Evolutionary conservation across 2,888 invertebrate species (phyloP).

Genomic region (Bellardia pandia): DNA sequence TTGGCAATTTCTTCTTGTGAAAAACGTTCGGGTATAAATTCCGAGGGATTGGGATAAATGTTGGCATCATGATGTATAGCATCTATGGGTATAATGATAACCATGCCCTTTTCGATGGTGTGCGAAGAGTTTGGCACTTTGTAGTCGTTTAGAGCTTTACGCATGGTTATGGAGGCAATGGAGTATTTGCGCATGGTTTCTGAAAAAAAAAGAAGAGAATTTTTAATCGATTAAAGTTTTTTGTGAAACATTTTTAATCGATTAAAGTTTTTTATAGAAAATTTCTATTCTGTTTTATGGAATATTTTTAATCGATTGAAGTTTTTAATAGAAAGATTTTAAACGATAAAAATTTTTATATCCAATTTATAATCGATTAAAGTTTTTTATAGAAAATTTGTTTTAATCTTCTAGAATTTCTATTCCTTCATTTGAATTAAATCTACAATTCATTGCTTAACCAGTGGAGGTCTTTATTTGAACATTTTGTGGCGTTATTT

Average conservation of each 20-base stretch:
- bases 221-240: background rate
- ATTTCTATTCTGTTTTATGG: too few relatives aligned
- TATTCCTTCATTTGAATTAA: background rate
- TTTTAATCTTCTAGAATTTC: too few relatives aligned
- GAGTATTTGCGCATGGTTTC: constrained; percentile 85
- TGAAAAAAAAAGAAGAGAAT: constrained; percentile 65
- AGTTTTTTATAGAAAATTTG: too few relatives aligned
- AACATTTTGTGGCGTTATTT: background rate
- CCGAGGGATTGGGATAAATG: constrained; percentile 83
- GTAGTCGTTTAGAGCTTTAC: constrained; percentile 81
- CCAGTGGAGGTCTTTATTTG: background rate
- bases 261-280: too few relatives aligned
- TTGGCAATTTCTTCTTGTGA: constrained; percentile 78
- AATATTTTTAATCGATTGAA: too few relatives aligned
- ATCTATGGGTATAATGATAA: constrained; percentile 85
- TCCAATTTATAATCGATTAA: too few relatives aligned
- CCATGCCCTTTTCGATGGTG: constrained; percentile 85
- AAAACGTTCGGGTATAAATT: constrained; percentile 85
- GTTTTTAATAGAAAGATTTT: too few relatives aligned
- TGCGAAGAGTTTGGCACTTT: constrained; percentile 80
- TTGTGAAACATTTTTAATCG: too few relatives aligned
- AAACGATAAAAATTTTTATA: too few relatives aligned
- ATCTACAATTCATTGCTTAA: background rate
- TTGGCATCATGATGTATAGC: constrained; percentile 84
- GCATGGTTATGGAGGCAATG: constrained; percentile 81